These are phyloP conservation scores for Patella depressa DNA, from an alignment of 2,888 invertebrate genomes.

Conservation along the genomic window DNA sequence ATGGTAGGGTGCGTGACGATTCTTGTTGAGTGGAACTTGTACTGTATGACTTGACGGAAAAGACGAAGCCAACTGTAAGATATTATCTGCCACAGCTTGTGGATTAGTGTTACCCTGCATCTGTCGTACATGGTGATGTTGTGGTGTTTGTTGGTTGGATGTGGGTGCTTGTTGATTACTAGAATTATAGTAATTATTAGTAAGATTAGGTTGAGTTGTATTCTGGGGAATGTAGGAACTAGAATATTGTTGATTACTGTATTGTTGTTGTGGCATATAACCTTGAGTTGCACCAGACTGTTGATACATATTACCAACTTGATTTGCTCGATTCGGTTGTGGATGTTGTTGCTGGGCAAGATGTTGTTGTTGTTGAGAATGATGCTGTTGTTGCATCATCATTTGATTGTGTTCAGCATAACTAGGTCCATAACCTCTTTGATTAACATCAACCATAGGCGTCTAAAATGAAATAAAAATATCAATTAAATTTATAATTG, in stretches of 20 bases:
- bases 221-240: neutral
- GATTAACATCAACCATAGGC: constrained; percentile 14
- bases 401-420: constrained; percentile 19
- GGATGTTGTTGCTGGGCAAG: constrained; percentile 15
- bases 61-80: constrained; percentile 65
- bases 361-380: constrained; percentile 23
- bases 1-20: constrained; percentile 60
- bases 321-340: neutral
- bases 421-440: constrained; percentile 26
- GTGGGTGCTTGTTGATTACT: neutral
- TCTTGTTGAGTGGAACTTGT: constrained; percentile 58
- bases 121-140: constrained; percentile 31
- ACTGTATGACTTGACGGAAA: constrained; percentile 61
- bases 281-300: too few species aligned
- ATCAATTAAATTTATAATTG: too few species aligned
- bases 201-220: neutral
- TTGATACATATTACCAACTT: neutral
- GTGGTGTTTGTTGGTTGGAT: constrained; percentile 16
- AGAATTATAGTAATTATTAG: neutral
- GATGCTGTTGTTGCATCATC: constrained; percentile 20
- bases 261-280: neutral
- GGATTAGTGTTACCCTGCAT: constrained; percentile 43
- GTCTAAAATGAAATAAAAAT: too few species aligned
- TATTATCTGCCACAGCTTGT: constrained; percentile 67
- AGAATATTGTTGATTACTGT: constrained; percentile 1